Evolutionary conservation across 2,888 invertebrate genomes (phyloP).

Genomic region (Drosophila pseudotakahashii): DNA sequence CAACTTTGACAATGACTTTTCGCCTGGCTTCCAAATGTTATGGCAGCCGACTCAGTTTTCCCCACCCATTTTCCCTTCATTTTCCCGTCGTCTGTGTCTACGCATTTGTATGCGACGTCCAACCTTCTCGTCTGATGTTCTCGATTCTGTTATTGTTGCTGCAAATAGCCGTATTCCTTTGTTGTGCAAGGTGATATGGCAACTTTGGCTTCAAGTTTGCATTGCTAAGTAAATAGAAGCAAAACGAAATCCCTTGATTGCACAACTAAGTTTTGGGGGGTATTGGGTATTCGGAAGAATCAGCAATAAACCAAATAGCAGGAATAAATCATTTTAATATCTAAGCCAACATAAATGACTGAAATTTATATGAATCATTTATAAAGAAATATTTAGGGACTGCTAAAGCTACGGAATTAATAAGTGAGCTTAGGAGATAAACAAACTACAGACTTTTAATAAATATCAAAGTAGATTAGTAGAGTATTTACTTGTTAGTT

Average conservation of each 20-base stretch:
- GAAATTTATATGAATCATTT: too few species aligned
- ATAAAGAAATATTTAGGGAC: too few species aligned
- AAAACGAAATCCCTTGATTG: slow-evolving; percentile 29
- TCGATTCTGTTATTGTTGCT: slow-evolving; percentile 42
- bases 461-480: too few species aligned
- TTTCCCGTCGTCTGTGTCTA: slow-evolving; percentile 24
- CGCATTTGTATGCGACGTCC: slow-evolving; percentile 31
- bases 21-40: slow-evolving; percentile 67
- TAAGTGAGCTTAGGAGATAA: too few species aligned
- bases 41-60: slow-evolving; percentile 32
- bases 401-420: too few species aligned
- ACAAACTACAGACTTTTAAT: too few species aligned
- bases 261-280: slow-evolving; percentile 9
- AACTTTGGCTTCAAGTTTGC: slow-evolving; percentile 27
- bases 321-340: slow-evolving; percentile 16
- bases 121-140: slow-evolving; percentile 23
- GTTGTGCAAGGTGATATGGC: slow-evolving; percentile 25
- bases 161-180: slow-evolving; percentile 12
- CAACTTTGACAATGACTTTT: slow-evolving; percentile 76
- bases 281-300: slow-evolving; percentile 1
- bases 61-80: slow-evolving; percentile 13
- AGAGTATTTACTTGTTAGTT: not conserved
- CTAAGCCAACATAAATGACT: not conserved
- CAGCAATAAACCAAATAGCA: too few species aligned
- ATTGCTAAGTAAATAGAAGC: slow-evolving; percentile 22